Base-by-base conservation (phyloP, 2,113 vertebrate species). In the Paramisgurnus dabryanus region DNA sequence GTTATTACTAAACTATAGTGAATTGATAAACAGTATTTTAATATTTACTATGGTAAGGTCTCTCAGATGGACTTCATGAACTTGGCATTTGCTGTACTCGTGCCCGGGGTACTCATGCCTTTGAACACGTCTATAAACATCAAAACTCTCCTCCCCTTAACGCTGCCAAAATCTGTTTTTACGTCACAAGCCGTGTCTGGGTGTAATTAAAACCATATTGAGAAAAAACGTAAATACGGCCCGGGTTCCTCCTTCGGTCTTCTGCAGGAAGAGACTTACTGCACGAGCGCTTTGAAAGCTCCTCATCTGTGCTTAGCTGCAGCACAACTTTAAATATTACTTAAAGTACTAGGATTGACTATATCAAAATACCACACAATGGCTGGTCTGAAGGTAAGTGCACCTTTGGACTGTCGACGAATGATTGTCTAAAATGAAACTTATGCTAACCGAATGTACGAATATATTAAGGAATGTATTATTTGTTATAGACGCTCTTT, bases 371-470 rank as follows among this genome's bases (percentile, higher is more conserved):
- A 85, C 63, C 17, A 0, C 55, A 90, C 43, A 74, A 96, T 96
- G 96, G 83, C 90, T 0, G 91, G 89, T 80, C 84, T 98, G 40
- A 95, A 97, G 96, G 96, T 99, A 95, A 93, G 94, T 78, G 58
- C 9, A 55, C 18, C 2, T 41, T 27, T 50, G 18, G 15, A 39
- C 13, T 43, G 5, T 45, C 5, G 9, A 78, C 4, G 1, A 12
- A 58, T 15, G 22, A 7, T 41, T 63, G 11, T 40, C 34, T 72
- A 72, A 71, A 57, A 40, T 72, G 6, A 58, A 58, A 4, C 4
- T 53, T 8, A 34, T 34, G 27, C 27, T 34, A 5, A 10, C 0
- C 47, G 12, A 11, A 22, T 67, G 3, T 66, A 13, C 0, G 5
- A 6, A 15, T 10, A 6, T 15, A 17, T 45, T 53, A 15, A 4